These are phyloP conservation scores for Varanus komodoensis DNA, from an alignment of 2,113 vertebrate species.

Conservation along the genomic window DNA sequence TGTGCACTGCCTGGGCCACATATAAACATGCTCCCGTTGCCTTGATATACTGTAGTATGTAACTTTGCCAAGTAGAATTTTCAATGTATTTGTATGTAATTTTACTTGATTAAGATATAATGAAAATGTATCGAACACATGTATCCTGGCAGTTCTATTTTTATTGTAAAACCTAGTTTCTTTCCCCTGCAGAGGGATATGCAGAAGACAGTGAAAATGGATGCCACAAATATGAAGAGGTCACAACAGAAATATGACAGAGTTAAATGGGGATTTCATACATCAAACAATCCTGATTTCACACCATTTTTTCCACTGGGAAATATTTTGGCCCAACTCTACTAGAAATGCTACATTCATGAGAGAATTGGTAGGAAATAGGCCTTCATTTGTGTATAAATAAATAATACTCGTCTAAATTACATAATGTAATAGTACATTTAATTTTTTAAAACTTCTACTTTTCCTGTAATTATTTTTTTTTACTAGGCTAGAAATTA, in stretches of 20 bases:
- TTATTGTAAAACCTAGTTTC: neutral
- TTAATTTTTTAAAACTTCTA: neutral
- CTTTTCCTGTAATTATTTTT: neutral
- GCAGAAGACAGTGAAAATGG: neutral
- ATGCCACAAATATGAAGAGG: neutral
- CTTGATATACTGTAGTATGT: neutral
- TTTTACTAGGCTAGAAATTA: conserved; percentile 16
- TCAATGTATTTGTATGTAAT: neutral
- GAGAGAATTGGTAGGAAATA: conserved; percentile 66
- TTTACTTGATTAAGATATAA: neutral
- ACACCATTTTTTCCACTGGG: neutral
- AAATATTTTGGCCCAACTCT: neutral
- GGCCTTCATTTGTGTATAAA: conserved; percentile 60
- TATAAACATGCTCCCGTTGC: neutral
- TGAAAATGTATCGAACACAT: neutral
- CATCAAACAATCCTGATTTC: neutral
- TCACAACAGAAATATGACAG: neutral
- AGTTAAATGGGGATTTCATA: neutral
- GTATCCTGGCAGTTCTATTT: neutral
- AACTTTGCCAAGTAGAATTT: neutral
- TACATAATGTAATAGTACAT: neutral
- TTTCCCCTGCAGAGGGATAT: neutral
- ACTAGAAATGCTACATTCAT: conserved; percentile 34
- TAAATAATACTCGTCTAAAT: neutral
- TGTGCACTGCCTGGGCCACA: no score